These are phyloP conservation scores for Sebastolobus altivelis DNA, from an alignment of 2,797 vertebrate genomes.

Conservation along the genomic window DNA sequence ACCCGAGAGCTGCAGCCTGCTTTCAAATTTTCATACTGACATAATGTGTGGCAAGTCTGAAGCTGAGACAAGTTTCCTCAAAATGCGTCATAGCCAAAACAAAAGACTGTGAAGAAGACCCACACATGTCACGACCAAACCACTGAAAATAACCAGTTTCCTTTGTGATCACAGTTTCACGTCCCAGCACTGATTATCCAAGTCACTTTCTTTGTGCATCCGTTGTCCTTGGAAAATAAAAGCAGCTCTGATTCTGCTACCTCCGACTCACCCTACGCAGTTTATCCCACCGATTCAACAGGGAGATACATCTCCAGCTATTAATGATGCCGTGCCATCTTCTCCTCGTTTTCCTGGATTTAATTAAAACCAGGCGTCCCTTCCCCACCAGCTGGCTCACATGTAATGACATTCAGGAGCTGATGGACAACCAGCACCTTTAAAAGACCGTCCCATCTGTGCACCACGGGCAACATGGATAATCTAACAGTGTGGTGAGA, in stretches of 20 bases:
- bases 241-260: slow-evolving; percentile 14
- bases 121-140: slow-evolving; percentile 33
- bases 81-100: slow-evolving; percentile 19
- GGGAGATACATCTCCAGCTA: slow-evolving; percentile 35
- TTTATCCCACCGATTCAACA: slow-evolving; percentile 44
- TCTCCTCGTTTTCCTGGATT: slow-evolving; percentile 38
- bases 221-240: slow-evolving; percentile 44
- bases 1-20: not conserved
- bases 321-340: slow-evolving; percentile 29
- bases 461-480: slow-evolving; percentile 11
- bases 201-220: not conserved
- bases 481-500: slow-evolving; percentile 6
- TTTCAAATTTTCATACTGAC: slow-evolving; percentile 4
- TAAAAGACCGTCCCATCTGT: slow-evolving; percentile 45
- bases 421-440: slow-evolving; percentile 53
- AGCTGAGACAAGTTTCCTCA: not conserved
- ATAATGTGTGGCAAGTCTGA: not conserved
- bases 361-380: slow-evolving; percentile 43
- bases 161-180: slow-evolving; percentile 21
- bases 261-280: slow-evolving; percentile 13
- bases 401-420: slow-evolving; percentile 50
- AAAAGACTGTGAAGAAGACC: slow-evolving; percentile 12
- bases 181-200: slow-evolving; percentile 14
- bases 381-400: slow-evolving; percentile 45
- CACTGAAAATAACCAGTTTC: slow-evolving; percentile 13